Conservation (phyloP, 2,888 invertebrate species). For the Volucella zonaria region DNA sequence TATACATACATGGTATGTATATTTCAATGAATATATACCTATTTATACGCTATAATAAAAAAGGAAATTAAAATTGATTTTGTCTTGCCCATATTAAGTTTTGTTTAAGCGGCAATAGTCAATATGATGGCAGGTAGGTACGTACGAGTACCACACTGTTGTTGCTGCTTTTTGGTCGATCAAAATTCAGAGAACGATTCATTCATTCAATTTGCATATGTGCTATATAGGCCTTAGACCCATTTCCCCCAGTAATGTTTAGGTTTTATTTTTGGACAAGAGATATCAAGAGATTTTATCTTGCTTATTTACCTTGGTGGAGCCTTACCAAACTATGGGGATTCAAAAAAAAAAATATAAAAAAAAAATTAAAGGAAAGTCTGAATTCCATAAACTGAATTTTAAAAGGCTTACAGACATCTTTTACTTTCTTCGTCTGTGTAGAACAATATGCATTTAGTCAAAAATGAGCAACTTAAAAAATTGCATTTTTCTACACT, state of each 20-base stretch:
- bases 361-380: too few species aligned
- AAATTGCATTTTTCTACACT: too few species aligned
- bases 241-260: constrained; percentile 39
- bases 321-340: background rate
- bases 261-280: constrained; percentile 18
- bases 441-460: too few species aligned
- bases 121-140: background rate
- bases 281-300: constrained; percentile 1
- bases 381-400: too few species aligned
- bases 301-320: background rate
- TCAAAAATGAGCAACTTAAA: too few species aligned
- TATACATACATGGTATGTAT: constrained; percentile 8
- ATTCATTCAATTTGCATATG: constrained; percentile 47
- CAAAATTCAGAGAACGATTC: constrained; percentile 50
- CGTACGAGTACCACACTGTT: background rate
- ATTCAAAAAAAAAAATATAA: too few species aligned
- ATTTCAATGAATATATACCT: background rate
- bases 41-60: constrained; percentile 41
- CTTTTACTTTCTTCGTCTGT: too few species aligned
- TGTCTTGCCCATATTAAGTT: constrained; percentile 65
- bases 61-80: constrained; percentile 72
- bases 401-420: too few species aligned
- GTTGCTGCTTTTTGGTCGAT: constrained; percentile 9
- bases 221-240: constrained; percentile 46
- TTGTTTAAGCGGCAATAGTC: constrained; percentile 12